A percentile compares a stretch with the other conserved stretches of the same genome.
phyloP scores from a whole-genome alignment of 2,888 invertebrate genomes.

The Trilocha varians region DNA sequence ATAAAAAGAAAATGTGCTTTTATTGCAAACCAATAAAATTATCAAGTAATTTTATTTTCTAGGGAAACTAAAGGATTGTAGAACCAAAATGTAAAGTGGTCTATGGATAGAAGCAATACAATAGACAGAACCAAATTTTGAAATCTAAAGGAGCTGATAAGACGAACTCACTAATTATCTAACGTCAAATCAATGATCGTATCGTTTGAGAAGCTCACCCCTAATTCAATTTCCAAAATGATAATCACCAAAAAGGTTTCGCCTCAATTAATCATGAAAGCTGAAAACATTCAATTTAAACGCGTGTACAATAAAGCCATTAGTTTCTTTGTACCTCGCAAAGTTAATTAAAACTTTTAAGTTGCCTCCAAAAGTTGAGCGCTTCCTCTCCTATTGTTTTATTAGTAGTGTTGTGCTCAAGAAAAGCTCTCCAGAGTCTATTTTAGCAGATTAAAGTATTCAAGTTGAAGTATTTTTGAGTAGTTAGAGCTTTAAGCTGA shows the following conservation, averaged over 20 bases:
- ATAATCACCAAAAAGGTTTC: not conserved
- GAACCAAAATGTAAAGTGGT: no score
- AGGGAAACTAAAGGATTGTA: no score
- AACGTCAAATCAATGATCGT: no score
- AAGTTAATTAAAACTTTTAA: constrained; percentile 22
- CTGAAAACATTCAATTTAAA: constrained; percentile 7
- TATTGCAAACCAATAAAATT: no score
- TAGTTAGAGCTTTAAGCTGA: not conserved
- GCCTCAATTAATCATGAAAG: constrained; percentile 5
- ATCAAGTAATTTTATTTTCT: no score
- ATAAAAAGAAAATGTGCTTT: no score
- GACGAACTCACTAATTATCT: no score
- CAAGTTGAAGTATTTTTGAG: not conserved
- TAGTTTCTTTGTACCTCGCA: constrained; percentile 22
- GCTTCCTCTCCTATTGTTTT: not conserved
- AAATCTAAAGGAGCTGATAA: no score
- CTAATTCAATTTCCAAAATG: no score
- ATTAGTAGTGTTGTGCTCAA: not conserved
- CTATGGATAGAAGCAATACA: no score
- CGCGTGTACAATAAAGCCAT: constrained; percentile 9
- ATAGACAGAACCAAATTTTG: no score
- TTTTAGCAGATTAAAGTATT: not conserved
- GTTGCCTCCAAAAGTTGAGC: not conserved
- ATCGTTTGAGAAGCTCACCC: no score
- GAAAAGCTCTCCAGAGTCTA: not conserved